Evolutionary conservation across 1,140 invertebrate species (phyloP).

Genomic region (Wasmannia auropunctata): DNA sequence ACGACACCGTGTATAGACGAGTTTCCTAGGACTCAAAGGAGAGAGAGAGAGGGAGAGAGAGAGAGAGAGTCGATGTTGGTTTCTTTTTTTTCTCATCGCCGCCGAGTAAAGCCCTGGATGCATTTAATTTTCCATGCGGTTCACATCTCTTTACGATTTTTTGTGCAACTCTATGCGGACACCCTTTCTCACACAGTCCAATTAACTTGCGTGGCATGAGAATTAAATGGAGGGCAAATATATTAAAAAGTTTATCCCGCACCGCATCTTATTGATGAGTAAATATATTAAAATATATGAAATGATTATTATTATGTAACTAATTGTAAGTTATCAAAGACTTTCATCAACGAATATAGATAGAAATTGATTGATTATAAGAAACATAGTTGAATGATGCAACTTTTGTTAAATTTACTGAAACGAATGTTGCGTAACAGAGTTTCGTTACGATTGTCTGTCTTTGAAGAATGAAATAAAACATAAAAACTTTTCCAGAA

Average conservation of each 20-base stretch:
- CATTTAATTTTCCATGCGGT: not conserved
- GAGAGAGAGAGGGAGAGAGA: too few species aligned
- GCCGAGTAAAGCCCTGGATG: not conserved
- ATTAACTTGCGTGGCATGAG: slow-evolving; percentile 6
- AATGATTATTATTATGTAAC: not conserved
- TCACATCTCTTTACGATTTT: slow-evolving; percentile 20
- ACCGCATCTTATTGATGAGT: not conserved
- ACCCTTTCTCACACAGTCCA: not conserved
- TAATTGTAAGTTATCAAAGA: not conserved
- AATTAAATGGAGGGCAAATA: slow-evolving; percentile 1
- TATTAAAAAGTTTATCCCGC: slow-evolving; percentile 10
- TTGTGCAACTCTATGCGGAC: slow-evolving; percentile 17
- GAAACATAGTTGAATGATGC: not conserved
- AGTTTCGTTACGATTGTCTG: not conserved
- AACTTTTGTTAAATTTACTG: not conserved
- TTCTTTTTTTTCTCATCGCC: not conserved
- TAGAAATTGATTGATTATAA: not conserved
- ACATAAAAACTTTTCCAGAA: not conserved
- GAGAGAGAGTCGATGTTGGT: not conserved
- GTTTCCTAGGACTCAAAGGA: slow-evolving; percentile 4
- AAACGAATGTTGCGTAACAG: not conserved
- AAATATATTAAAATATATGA: not conserved
- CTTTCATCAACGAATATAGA: not conserved
- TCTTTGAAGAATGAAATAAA: not conserved
- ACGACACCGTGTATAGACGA: not conserved